These are phyloP conservation scores for Amblyopsis hoosieri DNA, from an alignment of 2,797 vertebrate species.

Conservation along the genomic window DNA sequence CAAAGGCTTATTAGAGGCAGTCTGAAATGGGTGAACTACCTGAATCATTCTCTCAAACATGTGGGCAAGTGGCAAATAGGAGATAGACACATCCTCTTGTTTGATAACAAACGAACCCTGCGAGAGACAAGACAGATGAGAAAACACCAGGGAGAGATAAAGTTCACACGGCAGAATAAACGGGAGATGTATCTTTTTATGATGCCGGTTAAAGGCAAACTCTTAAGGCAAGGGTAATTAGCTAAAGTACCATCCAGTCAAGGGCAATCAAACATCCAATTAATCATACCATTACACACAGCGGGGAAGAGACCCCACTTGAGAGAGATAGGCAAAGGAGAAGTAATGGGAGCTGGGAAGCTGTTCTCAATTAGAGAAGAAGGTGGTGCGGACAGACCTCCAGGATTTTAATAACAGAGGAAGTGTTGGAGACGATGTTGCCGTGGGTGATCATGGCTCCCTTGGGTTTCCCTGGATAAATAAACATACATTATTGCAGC, in stretches of 20 bases:
- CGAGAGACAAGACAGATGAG: constrained; percentile 9
- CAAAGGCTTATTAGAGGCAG: not conserved
- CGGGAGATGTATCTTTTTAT: constrained; percentile 45
- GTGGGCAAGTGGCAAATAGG: constrained; percentile 83
- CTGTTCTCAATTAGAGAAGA: constrained; percentile 75
- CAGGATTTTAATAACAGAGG: constrained; percentile 85
- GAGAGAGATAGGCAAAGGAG: constrained; percentile 52
- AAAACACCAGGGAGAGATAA: not conserved
- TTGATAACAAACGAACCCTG: constrained; percentile 81
- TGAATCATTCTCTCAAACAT: constrained; percentile 87
- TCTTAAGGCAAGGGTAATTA: constrained; percentile 64
- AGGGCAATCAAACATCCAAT: constrained; percentile 71
- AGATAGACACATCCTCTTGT: constrained; percentile 82
- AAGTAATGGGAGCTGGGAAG: constrained; percentile 53
- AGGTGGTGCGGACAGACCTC: constrained; percentile 80
- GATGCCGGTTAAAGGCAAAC: constrained; percentile 48
- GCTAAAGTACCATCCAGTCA: constrained; percentile 62
- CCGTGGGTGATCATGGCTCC: constrained; percentile 88
- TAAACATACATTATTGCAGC: constrained; percentile 72
- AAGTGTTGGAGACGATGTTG: constrained; percentile 85
- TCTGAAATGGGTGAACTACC: constrained; percentile 50
- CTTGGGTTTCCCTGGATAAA: constrained; percentile 83
- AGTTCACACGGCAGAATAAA: constrained; percentile 10
- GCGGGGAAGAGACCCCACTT: constrained; percentile 57
- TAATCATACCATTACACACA: constrained; percentile 75